Evolutionary conservation across 64 coral and sea anemone species (phyloP).

Genomic region (Pachyseris speciosa): DNA sequence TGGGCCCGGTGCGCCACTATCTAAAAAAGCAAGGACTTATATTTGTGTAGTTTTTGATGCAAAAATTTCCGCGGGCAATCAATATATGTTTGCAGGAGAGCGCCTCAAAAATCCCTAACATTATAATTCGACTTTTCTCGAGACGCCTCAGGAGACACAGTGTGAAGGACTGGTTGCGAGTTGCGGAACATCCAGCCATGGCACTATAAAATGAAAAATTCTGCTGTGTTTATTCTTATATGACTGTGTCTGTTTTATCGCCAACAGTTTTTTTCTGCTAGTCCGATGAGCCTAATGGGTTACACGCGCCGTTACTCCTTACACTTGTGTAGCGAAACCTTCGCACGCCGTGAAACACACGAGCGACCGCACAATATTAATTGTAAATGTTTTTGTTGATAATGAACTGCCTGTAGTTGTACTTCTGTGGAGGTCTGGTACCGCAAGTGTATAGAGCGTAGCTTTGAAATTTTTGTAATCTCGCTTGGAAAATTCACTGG

Average conservation of each 20-base stretch:
- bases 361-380: too few species aligned
- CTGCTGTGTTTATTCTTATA: too few species aligned
- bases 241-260: not conserved
- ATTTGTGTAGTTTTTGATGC: not conserved
- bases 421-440: not conserved
- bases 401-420: not conserved
- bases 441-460: not conserved
- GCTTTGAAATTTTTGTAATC: not conserved
- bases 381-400: not conserved
- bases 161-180: not conserved
- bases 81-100: not conserved
- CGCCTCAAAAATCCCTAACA: not conserved
- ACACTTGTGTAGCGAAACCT: not conserved
- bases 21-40: not conserved
- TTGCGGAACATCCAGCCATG: not conserved
- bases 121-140: constrained; percentile 18
- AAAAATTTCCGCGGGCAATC: constrained; percentile 19
- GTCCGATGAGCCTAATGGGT: not conserved
- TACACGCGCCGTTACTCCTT: not conserved
- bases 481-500: not conserved
- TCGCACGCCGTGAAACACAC: too few species aligned
- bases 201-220: too few species aligned
- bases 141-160: not conserved
- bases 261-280: not conserved
- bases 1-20: too few species aligned